Percentiles rank a stretch among this genome's conserved stretches.
These are phyloP conservation scores for Siderastrea radians DNA, from an alignment of 92 coral and sea anemone species.

Conservation along the genomic window DNA sequence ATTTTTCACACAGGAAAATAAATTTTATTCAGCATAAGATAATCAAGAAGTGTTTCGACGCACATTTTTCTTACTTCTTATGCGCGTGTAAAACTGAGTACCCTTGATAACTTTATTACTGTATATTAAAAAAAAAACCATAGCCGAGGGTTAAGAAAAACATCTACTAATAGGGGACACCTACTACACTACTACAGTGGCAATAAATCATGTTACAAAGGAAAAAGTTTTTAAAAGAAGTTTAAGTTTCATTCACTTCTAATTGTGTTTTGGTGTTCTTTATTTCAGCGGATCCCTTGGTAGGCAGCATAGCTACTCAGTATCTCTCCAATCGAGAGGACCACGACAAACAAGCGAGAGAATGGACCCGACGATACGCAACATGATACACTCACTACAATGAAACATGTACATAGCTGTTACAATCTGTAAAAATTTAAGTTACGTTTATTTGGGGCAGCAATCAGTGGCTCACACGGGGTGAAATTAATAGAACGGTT, in stretches of 20 bases:
- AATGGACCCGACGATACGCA: conserved; percentile 97
- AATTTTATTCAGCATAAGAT: too few relatives aligned
- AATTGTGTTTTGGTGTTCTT: background rate
- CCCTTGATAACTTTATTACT: too few relatives aligned
- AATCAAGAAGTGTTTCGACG: too few relatives aligned
- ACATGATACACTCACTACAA: conserved; percentile 54
- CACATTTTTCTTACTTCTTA: too few relatives aligned
- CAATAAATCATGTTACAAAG: too few relatives aligned
- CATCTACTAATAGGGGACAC: too few relatives aligned
- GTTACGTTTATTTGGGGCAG: background rate
- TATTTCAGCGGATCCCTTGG: conserved; percentile 93
- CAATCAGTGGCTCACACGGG: background rate
- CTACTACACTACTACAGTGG: too few relatives aligned
- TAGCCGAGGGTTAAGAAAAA: too few relatives aligned
- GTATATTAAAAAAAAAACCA: too few relatives aligned
- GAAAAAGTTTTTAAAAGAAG: too few relatives aligned
- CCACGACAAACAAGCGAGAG: conserved; percentile 90
- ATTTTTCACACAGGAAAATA: background rate
- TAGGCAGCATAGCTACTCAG: conserved; percentile 95
- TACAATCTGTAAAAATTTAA: background rate
- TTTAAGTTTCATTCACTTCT: background rate
- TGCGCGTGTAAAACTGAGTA: too few relatives aligned
- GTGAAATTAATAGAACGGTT: background rate
- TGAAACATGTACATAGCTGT: conserved; percentile 23
- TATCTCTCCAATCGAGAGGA: conserved; percentile 86